A percentile compares a stretch with the other conserved stretches of the same genome.
These are phyloP conservation scores for Thera obeliscata DNA, from an alignment of 2,888 invertebrate species.

Conservation along the genomic window DNA sequence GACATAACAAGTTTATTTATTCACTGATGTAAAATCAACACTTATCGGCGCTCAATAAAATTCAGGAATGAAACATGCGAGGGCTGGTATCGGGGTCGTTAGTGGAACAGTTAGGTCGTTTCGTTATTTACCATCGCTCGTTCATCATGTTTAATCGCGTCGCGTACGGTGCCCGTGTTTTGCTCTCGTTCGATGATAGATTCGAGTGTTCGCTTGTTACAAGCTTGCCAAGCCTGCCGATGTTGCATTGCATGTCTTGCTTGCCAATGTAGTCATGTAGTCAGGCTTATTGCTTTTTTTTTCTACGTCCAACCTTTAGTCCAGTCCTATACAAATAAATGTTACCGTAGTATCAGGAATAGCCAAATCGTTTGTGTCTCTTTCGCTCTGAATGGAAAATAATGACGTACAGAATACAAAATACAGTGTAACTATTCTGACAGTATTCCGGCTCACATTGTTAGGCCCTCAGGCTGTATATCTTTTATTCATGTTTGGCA, in stretches of 20 bases:
- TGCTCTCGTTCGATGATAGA: slow-evolving; percentile 44
- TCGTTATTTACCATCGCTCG: slow-evolving; percentile 67
- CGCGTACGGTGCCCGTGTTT: slow-evolving; percentile 56
- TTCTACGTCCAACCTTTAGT: slow-evolving; percentile 1
- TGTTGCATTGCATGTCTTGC: slow-evolving; percentile 15
- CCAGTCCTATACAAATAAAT: neutral
- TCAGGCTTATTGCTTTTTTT: neutral
- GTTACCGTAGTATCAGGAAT: neutral
- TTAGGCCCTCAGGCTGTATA: neutral
- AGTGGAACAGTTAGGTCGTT: slow-evolving; percentile 69
- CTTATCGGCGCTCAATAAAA: slow-evolving; percentile 63
- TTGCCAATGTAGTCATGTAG: slow-evolving; percentile 6
- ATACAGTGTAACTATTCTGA: slow-evolving; percentile 2
- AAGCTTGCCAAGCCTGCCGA: slow-evolving; percentile 23
- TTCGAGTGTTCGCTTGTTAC: slow-evolving; percentile 30
- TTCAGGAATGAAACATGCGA: slow-evolving; percentile 63
- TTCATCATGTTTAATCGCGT: slow-evolving; percentile 77
- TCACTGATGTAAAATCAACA: slow-evolving; percentile 49
- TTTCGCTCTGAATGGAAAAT: neutral
- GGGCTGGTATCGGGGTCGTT: slow-evolving; percentile 64
- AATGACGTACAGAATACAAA: neutral
- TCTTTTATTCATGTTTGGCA: slow-evolving; percentile 6
- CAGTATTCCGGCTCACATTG: neutral
- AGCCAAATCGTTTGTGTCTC: neutral
- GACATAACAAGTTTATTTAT: slow-evolving; percentile 36